phyloP scores from a whole-genome alignment of 1,140 invertebrate species.

The Proctacanthus coquilletti region DNA sequence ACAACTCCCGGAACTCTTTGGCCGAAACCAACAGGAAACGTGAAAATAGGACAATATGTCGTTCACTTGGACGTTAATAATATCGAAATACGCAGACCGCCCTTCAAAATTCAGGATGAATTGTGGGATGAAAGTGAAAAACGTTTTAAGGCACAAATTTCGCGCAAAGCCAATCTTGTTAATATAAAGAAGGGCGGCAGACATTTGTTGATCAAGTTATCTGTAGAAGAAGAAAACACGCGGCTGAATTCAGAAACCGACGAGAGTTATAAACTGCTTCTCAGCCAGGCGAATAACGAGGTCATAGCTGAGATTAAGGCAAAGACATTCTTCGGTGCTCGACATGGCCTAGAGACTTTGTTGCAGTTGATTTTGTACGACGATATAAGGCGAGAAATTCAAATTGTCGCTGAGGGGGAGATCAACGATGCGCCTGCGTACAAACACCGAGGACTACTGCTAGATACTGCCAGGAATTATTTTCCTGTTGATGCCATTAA shows the following conservation, averaged over 20 bases:
- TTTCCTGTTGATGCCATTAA: conserved; percentile 50
- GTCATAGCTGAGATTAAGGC: conserved; percentile 45
- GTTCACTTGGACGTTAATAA: conserved; percentile 37
- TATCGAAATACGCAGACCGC: conserved; percentile 15
- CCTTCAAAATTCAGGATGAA: conserved; percentile 9
- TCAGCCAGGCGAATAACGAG: conserved; percentile 23
- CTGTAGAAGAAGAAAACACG: conserved; percentile 10
- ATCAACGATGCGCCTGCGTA: conserved; percentile 55
- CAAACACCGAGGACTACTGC: conserved; percentile 55
- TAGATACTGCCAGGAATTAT: conserved; percentile 67
- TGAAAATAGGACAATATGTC: conserved; percentile 40
- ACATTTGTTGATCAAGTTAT: conserved; percentile 21
- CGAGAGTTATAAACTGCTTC: conserved; percentile 46
- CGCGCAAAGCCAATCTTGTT: conserved; percentile 15
- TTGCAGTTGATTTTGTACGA: conserved; percentile 59
- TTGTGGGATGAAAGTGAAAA: conserved; percentile 16
- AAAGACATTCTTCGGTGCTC: conserved; percentile 51
- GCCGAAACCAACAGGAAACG: conserved; percentile 49
- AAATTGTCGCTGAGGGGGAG: conserved; percentile 38
- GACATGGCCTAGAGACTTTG: conserved; percentile 64
- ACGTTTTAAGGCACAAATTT: conserved; percentile 15
- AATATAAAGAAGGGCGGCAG: conserved; percentile 15
- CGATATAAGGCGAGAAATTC: conserved; percentile 30
- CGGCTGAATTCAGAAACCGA: conserved; percentile 41
- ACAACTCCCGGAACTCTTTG: conserved; percentile 43